Conservation (phyloP, 2,113 vertebrate genomes). For the Taxidea taxus region DNA sequence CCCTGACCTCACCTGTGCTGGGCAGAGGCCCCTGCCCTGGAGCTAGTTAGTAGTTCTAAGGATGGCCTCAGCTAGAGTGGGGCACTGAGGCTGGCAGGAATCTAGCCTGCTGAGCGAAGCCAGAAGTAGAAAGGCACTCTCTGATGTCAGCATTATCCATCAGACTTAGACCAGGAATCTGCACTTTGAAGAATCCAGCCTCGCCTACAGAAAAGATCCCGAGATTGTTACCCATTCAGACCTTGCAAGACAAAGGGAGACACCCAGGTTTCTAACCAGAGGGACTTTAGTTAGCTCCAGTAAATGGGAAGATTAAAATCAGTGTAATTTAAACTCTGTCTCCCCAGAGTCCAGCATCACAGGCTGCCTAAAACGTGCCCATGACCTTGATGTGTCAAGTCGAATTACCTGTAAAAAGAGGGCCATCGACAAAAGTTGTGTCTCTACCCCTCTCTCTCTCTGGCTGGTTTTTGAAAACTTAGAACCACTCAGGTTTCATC, state of each 20-base stretch:
- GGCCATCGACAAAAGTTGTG: not conserved
- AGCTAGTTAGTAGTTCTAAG: rapidly evolving
- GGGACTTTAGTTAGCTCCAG: slow-evolving; percentile 1
- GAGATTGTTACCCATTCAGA: not conserved
- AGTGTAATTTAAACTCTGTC: slow-evolving; percentile 67
- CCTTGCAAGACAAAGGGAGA: not conserved
- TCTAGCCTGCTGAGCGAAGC: not conserved
- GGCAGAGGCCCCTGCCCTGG: not conserved
- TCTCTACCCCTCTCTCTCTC: not conserved
- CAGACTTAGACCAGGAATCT: not conserved
- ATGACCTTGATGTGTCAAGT: slow-evolving; percentile 64
- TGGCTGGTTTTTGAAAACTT: not conserved
- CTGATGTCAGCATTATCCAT: rapidly evolving
- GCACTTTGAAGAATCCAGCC: not conserved
- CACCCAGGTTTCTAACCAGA: slow-evolving; percentile 22
- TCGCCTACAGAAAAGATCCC: not conserved
- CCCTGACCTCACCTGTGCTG: not conserved
- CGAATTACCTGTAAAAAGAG: not conserved
- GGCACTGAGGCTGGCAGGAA: not conserved
- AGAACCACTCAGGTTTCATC: not conserved
- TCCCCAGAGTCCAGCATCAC: slow-evolving; percentile 37
- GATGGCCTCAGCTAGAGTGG: rapidly evolving
- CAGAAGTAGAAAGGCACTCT: rapidly evolving
- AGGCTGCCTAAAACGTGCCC: slow-evolving; percentile 55
- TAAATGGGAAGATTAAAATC: slow-evolving; percentile 68